phyloP scores from a whole-genome alignment of 2,888 invertebrate genomes.

The Deilephila porcellus region DNA sequence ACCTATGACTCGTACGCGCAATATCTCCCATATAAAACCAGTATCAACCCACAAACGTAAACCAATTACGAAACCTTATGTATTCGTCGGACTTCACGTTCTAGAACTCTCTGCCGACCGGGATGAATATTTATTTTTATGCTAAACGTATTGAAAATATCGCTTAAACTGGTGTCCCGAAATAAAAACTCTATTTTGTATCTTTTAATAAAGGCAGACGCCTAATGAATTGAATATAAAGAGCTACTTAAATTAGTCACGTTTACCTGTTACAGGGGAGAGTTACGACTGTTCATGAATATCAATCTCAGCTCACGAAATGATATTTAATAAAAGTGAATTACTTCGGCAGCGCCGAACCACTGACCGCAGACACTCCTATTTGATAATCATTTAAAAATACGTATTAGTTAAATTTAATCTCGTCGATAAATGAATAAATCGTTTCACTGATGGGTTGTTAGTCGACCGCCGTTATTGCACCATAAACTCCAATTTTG shows the following conservation, averaged over 20 bases:
- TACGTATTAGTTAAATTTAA: slow-evolving; percentile 54
- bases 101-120: neutral
- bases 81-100: slow-evolving; percentile 10
- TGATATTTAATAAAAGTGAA: slow-evolving; percentile 46
- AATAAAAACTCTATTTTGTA: neutral
- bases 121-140: slow-evolving; percentile 20
- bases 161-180: neutral
- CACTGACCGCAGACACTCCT: slow-evolving; percentile 43
- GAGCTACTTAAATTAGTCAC: slow-evolving; percentile 11
- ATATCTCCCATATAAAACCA: slow-evolving; percentile 22
- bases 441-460: slow-evolving; percentile 53
- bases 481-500: slow-evolving; percentile 76
- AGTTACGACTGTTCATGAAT: slow-evolving; percentile 22
- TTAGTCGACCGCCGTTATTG: slow-evolving; percentile 63
- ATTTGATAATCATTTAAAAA: slow-evolving; percentile 51
- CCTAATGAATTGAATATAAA: slow-evolving; percentile 7
- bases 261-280: slow-evolving; percentile 11
- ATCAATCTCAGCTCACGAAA: slow-evolving; percentile 37
- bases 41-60: slow-evolving; percentile 20
- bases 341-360: slow-evolving; percentile 43
- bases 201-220: neutral
- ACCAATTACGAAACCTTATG: slow-evolving; percentile 23
- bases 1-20: slow-evolving; percentile 46
- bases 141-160: slow-evolving; percentile 6
- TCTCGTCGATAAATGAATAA: slow-evolving; percentile 54